These are phyloP conservation scores for Pantherophis vulpinus DNA, from an alignment of 2,797 vertebrate species.

Conservation along the genomic window DNA sequence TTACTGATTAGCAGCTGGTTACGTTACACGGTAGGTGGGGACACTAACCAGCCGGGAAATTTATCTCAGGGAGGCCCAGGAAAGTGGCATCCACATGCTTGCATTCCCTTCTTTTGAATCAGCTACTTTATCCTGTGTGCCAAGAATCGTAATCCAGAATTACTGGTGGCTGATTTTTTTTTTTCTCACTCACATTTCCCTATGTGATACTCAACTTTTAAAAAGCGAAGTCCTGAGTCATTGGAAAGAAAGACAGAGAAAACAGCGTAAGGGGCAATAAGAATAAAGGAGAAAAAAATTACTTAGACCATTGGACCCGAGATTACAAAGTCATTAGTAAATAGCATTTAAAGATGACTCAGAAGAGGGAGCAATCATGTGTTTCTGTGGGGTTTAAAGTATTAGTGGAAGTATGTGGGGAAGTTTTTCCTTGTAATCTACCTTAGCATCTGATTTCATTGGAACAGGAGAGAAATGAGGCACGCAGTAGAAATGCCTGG, in stretches of 20 bases:
- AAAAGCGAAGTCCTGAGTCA: neutral
- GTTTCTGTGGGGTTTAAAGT: neutral
- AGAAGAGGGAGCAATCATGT: rapidly evolving
- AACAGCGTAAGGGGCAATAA: neutral
- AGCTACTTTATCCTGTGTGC: constrained; percentile 12
- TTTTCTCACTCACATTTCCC: neutral
- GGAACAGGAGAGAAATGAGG: neutral
- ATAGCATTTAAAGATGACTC: neutral
- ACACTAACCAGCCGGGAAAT: neutral
- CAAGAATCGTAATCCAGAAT: neutral
- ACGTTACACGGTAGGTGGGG: neutral
- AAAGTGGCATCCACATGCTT: neutral
- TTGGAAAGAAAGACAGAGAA: neutral
- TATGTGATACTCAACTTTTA: neutral
- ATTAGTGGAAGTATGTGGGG: neutral
- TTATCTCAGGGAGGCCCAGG: neutral
- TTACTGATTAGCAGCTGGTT: neutral
- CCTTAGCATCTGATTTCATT: neutral
- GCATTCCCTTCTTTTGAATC: constrained; percentile 11
- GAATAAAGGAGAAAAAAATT: neutral
- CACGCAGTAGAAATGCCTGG: neutral
- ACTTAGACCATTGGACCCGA: constrained; percentile 20
- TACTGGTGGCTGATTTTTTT: neutral
- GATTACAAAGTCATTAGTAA: neutral
- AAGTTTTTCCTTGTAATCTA: neutral